Conservation (phyloP, 1,140 invertebrate genomes). For the Platyscapa corneri region DNA sequence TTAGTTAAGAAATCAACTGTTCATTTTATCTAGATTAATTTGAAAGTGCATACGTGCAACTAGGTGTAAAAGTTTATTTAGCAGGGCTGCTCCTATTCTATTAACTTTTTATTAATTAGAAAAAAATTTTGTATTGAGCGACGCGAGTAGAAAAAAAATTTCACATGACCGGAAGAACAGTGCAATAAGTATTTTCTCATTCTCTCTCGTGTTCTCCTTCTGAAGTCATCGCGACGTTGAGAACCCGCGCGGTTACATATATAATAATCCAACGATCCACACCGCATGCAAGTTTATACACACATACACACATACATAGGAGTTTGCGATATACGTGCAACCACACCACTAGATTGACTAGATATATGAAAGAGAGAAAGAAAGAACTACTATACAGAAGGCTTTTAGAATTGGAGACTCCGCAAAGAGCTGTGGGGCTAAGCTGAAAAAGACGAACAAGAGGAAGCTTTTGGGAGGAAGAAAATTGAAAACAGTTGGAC, state of each 20-base stretch:
- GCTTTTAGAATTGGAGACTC: not conserved
- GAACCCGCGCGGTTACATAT: slow-evolving; percentile 4
- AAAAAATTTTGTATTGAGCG: not conserved
- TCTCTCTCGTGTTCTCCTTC: slow-evolving; percentile 1
- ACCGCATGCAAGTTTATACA: slow-evolving; percentile 9
- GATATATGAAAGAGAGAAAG: not conserved
- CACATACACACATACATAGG: not conserved
- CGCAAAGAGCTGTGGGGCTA: not conserved
- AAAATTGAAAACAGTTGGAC: not conserved
- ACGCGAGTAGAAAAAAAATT: not conserved
- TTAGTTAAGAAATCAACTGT: not conserved
- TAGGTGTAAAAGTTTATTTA: not conserved
- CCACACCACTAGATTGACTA: not conserved
- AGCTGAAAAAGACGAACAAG: not conserved
- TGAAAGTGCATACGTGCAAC: not conserved
- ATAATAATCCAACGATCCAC: not conserved
- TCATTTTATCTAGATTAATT: slow-evolving; percentile 2
- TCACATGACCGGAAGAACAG: not conserved
- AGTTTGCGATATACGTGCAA: not conserved
- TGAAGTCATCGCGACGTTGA: slow-evolving; percentile 11
- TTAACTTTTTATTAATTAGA: not conserved
- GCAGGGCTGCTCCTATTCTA: not conserved
- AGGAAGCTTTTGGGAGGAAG: not conserved
- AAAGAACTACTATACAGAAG: not conserved
- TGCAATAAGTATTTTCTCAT: slow-evolving; percentile 1